Evolutionary conservation across 2,113 vertebrate species (phyloP).

Genomic region (Pelecanus crispus): DNA sequence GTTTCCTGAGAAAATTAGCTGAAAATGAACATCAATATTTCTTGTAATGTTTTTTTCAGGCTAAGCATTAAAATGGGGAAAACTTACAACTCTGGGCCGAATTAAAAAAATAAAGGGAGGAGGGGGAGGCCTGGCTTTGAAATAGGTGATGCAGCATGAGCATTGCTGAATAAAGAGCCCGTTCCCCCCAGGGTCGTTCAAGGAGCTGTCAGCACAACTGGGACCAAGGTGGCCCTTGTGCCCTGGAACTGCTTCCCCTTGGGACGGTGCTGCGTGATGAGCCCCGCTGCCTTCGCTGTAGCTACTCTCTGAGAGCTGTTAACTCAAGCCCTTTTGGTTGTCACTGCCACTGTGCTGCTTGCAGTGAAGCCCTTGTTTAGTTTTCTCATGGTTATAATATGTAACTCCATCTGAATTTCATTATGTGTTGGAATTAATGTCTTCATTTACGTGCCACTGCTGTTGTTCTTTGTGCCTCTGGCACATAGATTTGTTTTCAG

Average conservation of each 20-base stretch:
- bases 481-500: background rate
- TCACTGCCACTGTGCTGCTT: background rate
- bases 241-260: no score
- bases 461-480: background rate
- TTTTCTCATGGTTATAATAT: background rate
- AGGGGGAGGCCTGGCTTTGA: background rate
- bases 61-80: background rate
- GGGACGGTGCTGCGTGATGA: background rate
- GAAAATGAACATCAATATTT: background rate
- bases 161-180: background rate
- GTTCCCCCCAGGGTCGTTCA: no score
- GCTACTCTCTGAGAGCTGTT: background rate
- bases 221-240: background rate
- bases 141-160: background rate
- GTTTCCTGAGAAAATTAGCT: background rate
- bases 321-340: background rate
- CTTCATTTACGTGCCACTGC: background rate
- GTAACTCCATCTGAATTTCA: background rate
- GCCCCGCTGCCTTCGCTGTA: background rate
- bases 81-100: background rate
- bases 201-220: background rate
- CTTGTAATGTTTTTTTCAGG: background rate
- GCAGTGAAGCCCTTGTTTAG: background rate
- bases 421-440: background rate
- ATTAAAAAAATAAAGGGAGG: background rate